Evolutionary conservation across 2,888 invertebrate genomes (phyloP).

Genomic region (Acanthosepion pharaonis): DNA sequence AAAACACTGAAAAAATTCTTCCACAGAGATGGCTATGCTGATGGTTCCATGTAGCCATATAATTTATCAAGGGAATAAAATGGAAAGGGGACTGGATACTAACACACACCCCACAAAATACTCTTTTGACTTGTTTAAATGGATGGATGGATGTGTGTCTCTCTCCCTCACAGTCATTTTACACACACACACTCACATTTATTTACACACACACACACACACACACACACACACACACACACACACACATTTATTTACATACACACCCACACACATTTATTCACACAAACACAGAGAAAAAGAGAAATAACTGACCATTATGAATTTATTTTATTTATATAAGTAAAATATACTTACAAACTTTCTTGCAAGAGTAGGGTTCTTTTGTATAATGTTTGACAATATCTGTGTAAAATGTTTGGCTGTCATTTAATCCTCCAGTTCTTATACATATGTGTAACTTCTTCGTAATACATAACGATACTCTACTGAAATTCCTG

Average conservation of each 20-base stretch:
- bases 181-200: background rate
- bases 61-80: slow-evolving; percentile 14
- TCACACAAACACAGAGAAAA: background rate
- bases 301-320: background rate
- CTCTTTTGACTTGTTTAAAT: background rate
- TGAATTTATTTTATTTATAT: background rate
- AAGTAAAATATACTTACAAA: slow-evolving; percentile 37
- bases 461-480: slow-evolving; percentile 35
- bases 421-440: slow-evolving; percentile 38
- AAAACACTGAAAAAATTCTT: slow-evolving; percentile 11
- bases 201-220: background rate
- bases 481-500: slow-evolving; percentile 43
- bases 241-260: background rate
- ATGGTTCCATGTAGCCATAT: background rate
- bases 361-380: slow-evolving; percentile 14
- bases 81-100: background rate
- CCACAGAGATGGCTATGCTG: slow-evolving; percentile 33
- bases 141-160: background rate
- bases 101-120: slow-evolving; percentile 24
- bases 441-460: slow-evolving; percentile 4
- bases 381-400: slow-evolving; percentile 36
- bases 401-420: slow-evolving; percentile 4
- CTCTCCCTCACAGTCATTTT: no score
- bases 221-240: background rate
- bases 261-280: background rate